These are phyloP conservation scores for Ruditapes philippinarum DNA, from an alignment of 1,140 invertebrate genomes.

Conservation along the genomic window DNA sequence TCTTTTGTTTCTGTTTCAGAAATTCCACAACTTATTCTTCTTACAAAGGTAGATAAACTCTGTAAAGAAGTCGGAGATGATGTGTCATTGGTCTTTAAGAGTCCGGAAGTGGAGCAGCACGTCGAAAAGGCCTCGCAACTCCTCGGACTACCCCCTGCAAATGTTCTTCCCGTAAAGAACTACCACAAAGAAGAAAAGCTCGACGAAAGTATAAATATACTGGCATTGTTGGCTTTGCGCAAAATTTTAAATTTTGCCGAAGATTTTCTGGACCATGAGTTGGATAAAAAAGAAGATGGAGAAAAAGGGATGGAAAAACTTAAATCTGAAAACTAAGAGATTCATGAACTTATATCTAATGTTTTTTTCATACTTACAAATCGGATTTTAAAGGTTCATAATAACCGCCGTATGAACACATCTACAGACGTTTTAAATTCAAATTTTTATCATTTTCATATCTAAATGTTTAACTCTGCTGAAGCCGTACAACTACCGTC, in stretches of 20 bases:
- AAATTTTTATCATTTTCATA: too few species aligned
- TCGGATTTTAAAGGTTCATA: too few species aligned
- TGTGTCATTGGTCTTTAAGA: conserved; percentile 28
- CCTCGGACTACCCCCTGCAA: conserved; percentile 54
- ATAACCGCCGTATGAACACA: too few species aligned
- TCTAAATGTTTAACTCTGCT: too few species aligned
- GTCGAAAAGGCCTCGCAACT: conserved; percentile 59
- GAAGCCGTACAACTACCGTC: too few species aligned
- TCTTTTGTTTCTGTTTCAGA: conserved; percentile 18
- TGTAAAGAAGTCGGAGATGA: conserved; percentile 39
- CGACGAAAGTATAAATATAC: conserved; percentile 30
- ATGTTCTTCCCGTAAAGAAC: conserved; percentile 64
- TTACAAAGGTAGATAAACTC: conserved; percentile 64
- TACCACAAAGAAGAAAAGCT: conserved; percentile 55
- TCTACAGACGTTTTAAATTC: too few species aligned
- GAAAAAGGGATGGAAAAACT: neutral
- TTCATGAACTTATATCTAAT: too few species aligned
- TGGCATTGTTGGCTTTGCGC: conserved; percentile 12
- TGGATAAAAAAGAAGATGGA: conserved; percentile 16
- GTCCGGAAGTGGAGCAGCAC: conserved; percentile 14
- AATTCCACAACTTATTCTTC: conserved; percentile 58
- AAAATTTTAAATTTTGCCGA: conserved; percentile 58
- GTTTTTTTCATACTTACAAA: too few species aligned
- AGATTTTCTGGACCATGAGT: conserved; percentile 38
- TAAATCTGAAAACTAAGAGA: neutral